Evolutionary conservation across 2,888 invertebrate genomes (phyloP), one percentile per base, ranked within the genome.

Genomic region (Phortica magna): DNA sequence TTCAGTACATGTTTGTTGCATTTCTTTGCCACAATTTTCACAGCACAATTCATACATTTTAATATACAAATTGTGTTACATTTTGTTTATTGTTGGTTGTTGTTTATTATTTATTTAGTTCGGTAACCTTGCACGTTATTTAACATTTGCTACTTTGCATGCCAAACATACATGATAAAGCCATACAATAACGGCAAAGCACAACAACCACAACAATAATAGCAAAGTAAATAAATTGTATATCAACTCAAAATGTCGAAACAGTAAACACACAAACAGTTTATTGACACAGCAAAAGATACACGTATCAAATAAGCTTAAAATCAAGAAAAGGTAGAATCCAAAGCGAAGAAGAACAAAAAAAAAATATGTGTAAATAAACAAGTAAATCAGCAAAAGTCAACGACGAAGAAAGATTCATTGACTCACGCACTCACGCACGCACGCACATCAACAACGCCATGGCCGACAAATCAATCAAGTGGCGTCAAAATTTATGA

Each of bases 401-500:
- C 31, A n/a, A 55, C 14, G n/a, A 55, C n/a, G n/a, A 55, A 55
- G n/a, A 55, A 55, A n/a, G 31, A 31, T 31, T 31, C 31, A 31
- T 31, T 31, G 31, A 31, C 31, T 31, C 31, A 31, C 31, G 31
- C 31, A 31, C 31, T 2, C 31, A 31, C 31, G 31, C 31, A 31
- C 31, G 31, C 31, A 31, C 3, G 31, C 31, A 31, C 31, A 55
- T 55, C 12, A 7, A 1, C 14, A 55, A 14, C 17, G 2, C 6
- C 14, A 55, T 31, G 10, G 55, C 14, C 14, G 17, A 55, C n/a
- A 55, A 87, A 82, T 85, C 85, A 85, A 85, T 84, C 87, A 84
- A 87, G 82, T 81, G 84, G 83, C 83, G 84, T 84, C 84, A 84
- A 84, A 83, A 83, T 84, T 84, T 85, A 82, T 84, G 84, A 85